Evolutionary conservation across 2,797 vertebrate genomes (phyloP), one percentile per base, ranked within the genome.

Genomic region (Acrocephalus scirpaceus): DNA sequence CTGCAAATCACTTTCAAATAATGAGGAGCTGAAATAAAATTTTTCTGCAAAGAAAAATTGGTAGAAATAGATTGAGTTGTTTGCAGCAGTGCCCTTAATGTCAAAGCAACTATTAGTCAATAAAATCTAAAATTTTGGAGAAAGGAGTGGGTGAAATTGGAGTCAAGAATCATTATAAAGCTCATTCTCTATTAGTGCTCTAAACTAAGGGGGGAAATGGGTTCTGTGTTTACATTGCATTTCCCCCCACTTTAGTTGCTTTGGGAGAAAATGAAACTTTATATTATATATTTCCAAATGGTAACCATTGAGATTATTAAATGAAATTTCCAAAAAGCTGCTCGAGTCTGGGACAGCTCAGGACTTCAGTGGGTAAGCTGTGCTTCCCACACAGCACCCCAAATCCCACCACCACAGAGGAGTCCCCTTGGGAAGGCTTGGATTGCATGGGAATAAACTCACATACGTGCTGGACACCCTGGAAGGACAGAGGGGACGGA

Each of bases 381-480:
- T 4, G 47, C 30, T 18, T 17, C 48, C 62, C 77, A 8, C 4
- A 3, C 22, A 57, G 50, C 34, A 16, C 2, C 15, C 56, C n/a
- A 1, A 10, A 25, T 1, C 27, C 48, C 75, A 22, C 5, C 6
- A 7, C 12, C 65, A 5, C 32, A 25, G 56, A 26, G 38, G 22
- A 18, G 1, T 1, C 9, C 54, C 61, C 14, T 15, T 3, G 5
- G 18, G 26, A 40, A 26, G 29, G 23, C 56, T 42, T 5, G 6
- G 5, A 12, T 6, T 2, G 0, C 40, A 18, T 0, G 15, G 72
- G 48, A 71, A 32, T 11, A 17, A 69, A 45, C 4, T 12, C 21
- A 5, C 36, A n/a, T 3, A 1, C 0, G 1, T 1, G 11, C 15
- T 32, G 47, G 34, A 11, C 15, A 15, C 0, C 2, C 7, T 2